Conservation (phyloP, 2,888 invertebrate genomes). For the Saturnia pavonia region DNA sequence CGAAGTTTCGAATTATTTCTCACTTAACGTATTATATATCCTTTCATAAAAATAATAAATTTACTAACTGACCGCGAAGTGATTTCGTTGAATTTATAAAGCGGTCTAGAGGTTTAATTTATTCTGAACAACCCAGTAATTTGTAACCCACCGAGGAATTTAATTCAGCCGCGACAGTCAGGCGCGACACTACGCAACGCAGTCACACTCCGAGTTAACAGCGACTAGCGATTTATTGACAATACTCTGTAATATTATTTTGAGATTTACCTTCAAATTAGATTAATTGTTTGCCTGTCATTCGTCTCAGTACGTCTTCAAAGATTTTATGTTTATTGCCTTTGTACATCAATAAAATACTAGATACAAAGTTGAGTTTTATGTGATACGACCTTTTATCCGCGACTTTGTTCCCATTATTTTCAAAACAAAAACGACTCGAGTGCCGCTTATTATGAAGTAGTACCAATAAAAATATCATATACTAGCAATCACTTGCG, state of each 20-base stretch:
- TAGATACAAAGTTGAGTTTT: too few species aligned
- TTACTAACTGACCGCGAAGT: constrained; percentile 9
- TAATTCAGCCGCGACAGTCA: constrained; percentile 8
- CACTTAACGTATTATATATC: not conserved
- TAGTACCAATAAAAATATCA: too few species aligned
- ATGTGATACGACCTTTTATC: too few species aligned
- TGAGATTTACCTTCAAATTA: not conserved
- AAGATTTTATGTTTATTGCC: too few species aligned
- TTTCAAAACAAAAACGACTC: too few species aligned
- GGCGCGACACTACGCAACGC: not conserved
- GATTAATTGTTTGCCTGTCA: not conserved
- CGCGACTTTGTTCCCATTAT: too few species aligned
- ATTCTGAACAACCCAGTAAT: constrained; percentile 14
- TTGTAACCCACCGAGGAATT: constrained; percentile 14
- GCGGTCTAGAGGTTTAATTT: constrained; percentile 13
- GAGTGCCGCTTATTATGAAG: too few species aligned
- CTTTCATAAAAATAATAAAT: constrained; percentile 9
- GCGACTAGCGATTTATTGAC: not conserved
- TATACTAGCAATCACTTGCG: too few species aligned
- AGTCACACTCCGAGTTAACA: not conserved
- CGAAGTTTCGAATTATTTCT: constrained; percentile 1
- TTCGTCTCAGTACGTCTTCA: not conserved
- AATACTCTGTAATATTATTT: not conserved
- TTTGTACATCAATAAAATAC: too few species aligned
- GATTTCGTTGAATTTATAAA: constrained; percentile 9